A percentile compares a stretch with the other conserved stretches of the same genome.
These are phyloP conservation scores for Bolinopsis microptera DNA, from an alignment of 37 sponge, comb jelly and placozoan species.

Conservation along the genomic window DNA sequence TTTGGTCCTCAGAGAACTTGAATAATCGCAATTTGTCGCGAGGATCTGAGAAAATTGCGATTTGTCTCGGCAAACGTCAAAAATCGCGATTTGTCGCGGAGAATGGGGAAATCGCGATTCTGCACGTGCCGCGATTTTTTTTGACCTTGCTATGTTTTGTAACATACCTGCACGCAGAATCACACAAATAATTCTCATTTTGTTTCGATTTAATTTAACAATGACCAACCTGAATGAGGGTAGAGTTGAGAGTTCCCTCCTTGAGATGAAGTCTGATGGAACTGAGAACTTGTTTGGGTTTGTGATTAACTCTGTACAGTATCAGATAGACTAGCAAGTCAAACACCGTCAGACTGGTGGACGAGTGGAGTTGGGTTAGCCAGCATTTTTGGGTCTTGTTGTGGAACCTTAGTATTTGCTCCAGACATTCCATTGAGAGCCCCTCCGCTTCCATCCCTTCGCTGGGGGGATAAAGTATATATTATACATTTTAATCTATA, in stretches of 20 bases:
- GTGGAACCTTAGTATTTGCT: constrained; percentile 50
- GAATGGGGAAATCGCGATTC: too few species aligned
- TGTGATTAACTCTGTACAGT: background rate
- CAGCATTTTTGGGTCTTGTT: constrained; percentile 18
- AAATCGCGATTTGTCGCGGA: too few species aligned
- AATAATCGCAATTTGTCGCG: too few species aligned
- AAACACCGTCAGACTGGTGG: background rate
- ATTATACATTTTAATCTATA: too few species aligned
- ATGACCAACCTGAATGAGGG: background rate
- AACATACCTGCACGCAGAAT: too few species aligned
- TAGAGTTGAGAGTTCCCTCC: background rate
- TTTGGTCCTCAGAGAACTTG: too few species aligned
- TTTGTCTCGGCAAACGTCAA: too few species aligned
- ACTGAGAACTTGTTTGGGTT: background rate
- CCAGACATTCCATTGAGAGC: constrained; percentile 51
- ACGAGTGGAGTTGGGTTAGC: background rate
- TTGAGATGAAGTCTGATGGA: background rate
- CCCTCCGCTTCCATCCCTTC: constrained; percentile 46
- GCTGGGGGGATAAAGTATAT: background rate
- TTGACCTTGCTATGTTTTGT: too few species aligned
- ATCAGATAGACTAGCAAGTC: constrained; percentile 1
- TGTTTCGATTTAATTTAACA: too few species aligned
- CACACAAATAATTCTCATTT: too few species aligned
- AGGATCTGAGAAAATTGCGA: too few species aligned
- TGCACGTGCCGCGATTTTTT: too few species aligned